Evolutionary conservation across 2,113 vertebrate species (phyloP), one percentile per base, ranked within the genome.

Genomic region (Eleginops maclovinus): DNA sequence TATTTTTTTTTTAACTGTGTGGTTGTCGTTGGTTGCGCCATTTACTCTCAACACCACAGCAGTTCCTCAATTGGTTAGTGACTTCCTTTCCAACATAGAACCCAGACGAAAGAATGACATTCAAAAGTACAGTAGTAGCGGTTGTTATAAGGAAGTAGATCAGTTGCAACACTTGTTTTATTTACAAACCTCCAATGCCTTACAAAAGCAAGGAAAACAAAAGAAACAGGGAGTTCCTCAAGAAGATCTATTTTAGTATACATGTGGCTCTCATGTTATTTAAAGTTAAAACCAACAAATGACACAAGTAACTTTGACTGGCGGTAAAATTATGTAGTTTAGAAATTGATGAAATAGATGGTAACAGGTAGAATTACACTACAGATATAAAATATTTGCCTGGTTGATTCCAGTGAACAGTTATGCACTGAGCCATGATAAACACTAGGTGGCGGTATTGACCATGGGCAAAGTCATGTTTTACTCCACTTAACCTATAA

Each of bases 391-490:
- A 67, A 9, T 1, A 28, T 56, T 41, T 9, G 14, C 46, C 17
- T 36, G 22, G 14, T 51, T 65, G 10, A n/a, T 15, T 68, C 19
- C 22, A 22, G 31, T 65, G 10, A 22, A 26, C 49, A 16, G 14
- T 13, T 6, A 11, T 76, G 77, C 40, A 83, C 3, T 28, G 54
- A 65, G 11, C n/a, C 24, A 14, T 47, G 14, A 19, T 1, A 3
- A 69, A 69, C 91, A 85, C 83, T 77, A 89, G 90, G 65, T 79
- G 90, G 91, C 87, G 36, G 3, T 62, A 58, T 84, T 79, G 36
- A 49, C 72, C 19, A 47, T 2, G 2, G 22, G 17, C 3, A 68
- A 53, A 71, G 28, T 11, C 10, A 40, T 19, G 46, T 46, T 54
- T 56, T 4, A 50, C 53, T 50, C 1, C 7, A 46, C 43, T 49